Base-by-base conservation (phyloP, 2,113 vertebrate genomes). In the Triplophysa tibetana region DNA sequence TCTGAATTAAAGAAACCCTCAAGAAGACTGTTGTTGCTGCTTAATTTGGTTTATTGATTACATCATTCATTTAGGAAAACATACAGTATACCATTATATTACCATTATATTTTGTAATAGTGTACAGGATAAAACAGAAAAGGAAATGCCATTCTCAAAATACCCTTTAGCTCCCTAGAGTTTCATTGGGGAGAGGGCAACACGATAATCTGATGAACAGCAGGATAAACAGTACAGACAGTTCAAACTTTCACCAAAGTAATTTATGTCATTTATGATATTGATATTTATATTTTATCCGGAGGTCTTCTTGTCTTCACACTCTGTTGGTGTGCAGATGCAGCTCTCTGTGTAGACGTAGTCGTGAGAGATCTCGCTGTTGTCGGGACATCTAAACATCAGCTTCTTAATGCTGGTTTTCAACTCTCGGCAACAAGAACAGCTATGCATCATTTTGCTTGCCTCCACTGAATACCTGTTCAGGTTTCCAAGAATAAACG, bases 361-460 rank as follows among this genome's bases (percentile, higher is more conserved):
- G 61, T 82, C 29, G 76, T 88, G 66, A 0, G 1, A 70, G 10
- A 26, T 85, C 17, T 6, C 82, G 0, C 0, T 77, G 16, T 85
- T 82, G 29, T 87, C 65, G 0, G 69, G 0, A 80, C 93, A 94
- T 12, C 1, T 26, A 84, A 94, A 88, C 60, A 79, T 23, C 82
- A 92, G 91, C n/a, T 89, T 2, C 78, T 84, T 91, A 64, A 78
- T 0, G 45, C 76, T 91, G 80, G 88, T 91, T 19, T 76, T 21
- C 70, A 79, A 73, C 85, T 93, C 91, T 68, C 78, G 88, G 82
- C 93, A 94, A 82, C 93, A 94, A 16, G 89, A 83, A 77, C 93
- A 94, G 10, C 75, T 82, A 75, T 92, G 90, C 80, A 81, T 87
- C 70, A 93, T 54, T 2, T 0, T 77, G 45, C 87, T 86, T 5